Evolutionary conservation across 2,797 vertebrate genomes (phyloP).

Genomic region (Naso thynnoides): DNA sequence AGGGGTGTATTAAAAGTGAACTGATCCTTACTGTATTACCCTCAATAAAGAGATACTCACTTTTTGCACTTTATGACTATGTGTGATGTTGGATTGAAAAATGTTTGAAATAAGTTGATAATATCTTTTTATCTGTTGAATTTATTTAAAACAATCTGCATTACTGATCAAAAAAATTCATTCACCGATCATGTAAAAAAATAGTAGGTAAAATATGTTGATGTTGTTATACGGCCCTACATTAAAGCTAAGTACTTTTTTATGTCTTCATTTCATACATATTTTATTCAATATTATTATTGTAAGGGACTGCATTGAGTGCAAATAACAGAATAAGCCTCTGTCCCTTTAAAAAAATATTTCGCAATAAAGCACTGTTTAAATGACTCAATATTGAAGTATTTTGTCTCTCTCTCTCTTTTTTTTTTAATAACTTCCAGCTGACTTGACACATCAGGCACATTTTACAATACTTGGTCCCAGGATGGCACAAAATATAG

Average conservation of each 20-base stretch:
- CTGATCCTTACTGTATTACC: constrained; percentile 40
- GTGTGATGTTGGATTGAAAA: constrained; percentile 17
- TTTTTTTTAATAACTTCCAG: background rate
- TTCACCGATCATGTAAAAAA: background rate
- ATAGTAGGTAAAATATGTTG: constrained; percentile 8
- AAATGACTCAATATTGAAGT: background rate
- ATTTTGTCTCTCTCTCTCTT: no score
- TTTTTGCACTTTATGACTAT: constrained; percentile 63
- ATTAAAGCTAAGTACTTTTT: background rate
- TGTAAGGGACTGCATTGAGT: no score
- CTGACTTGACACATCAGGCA: no score
- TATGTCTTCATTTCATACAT: constrained; percentile 3
- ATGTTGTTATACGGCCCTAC: background rate
- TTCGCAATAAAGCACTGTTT: background rate
- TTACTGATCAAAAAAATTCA: background rate
- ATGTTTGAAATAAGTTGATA: background rate
- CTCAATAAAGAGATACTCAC: constrained; percentile 52
- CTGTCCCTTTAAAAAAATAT: no score
- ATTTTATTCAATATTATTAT: no score
- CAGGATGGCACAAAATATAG: no score
- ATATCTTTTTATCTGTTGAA: background rate
- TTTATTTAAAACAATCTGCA: background rate
- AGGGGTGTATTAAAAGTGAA: constrained; percentile 6
- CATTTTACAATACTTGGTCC: no score
- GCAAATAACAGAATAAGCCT: no score